A percentile compares a stretch with the other conserved stretches of the same genome.
Conservation (phyloP, 1,140 invertebrate species). For the Cylas formicarius region DNA sequence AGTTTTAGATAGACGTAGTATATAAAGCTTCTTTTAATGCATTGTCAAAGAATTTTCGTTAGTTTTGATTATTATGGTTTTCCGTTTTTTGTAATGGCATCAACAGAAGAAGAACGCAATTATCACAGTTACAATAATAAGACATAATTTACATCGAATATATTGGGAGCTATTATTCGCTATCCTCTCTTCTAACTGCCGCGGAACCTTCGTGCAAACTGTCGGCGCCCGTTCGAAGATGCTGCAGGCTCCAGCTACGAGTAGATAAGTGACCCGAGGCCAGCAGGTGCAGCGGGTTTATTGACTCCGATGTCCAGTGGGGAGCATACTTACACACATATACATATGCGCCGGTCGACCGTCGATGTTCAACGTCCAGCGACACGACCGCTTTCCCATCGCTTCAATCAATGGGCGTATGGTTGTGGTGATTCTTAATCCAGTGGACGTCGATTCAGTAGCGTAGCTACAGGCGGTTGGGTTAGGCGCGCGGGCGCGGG, state of each 20-base stretch:
- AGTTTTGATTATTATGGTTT: no score
- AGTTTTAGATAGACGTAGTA: no score
- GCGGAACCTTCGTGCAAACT: conserved; percentile 16
- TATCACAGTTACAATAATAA: no score
- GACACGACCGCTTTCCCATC: conserved; percentile 19
- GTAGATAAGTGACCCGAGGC: conserved; percentile 36
- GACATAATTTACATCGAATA: no score
- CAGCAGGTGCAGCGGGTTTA: conserved; percentile 42
- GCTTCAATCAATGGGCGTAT: conserved; percentile 26
- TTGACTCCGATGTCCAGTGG: conserved; percentile 35
- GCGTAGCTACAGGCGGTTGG: neutral
- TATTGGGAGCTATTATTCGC: no score
- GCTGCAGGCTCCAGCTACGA: conserved; percentile 30
- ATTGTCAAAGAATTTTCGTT: no score
- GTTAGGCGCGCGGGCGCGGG: neutral
- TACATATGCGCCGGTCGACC: conserved; percentile 2
- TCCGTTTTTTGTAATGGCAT: no score
- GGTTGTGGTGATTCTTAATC: neutral
- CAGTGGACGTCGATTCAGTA: neutral
- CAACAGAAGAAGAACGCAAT: no score
- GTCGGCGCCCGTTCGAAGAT: conserved; percentile 16
- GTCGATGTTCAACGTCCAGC: conserved; percentile 15
- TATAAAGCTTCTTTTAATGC: no score
- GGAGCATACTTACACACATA: conserved; percentile 14
- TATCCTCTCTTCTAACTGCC: no score